Evolutionary conservation across 2,888 invertebrate species (phyloP).

Genomic region (Drosophila rubida): DNA sequence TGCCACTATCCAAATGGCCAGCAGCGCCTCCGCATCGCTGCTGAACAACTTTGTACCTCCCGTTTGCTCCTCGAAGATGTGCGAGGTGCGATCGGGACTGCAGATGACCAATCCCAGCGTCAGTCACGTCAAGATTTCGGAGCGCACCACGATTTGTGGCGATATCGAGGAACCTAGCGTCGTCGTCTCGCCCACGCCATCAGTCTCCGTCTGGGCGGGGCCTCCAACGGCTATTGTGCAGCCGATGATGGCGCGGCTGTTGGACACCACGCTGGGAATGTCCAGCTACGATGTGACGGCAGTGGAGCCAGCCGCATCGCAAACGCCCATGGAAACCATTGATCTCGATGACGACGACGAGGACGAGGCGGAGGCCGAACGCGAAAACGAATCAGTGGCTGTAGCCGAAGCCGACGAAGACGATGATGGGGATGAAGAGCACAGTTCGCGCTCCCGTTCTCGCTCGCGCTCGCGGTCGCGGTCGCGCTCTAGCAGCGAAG

Average conservation of each 20-base stretch:
- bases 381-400: not conserved
- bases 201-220: constrained; percentile 4
- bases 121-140: constrained; percentile 64
- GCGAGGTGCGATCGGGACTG: constrained; percentile 22
- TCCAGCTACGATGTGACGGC: constrained; percentile 75
- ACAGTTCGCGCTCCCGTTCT: constrained; percentile 1
- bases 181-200: not conserved
- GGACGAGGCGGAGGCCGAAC: not conserved
- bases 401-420: too few relatives aligned
- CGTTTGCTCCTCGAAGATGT: constrained; percentile 80
- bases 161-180: constrained; percentile 59
- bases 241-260: constrained; percentile 13
- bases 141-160: constrained; percentile 76
- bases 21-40: constrained; percentile 40
- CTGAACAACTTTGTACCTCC: constrained; percentile 72
- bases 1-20: constrained; percentile 24
- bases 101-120: not conserved
- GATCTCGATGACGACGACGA: constrained; percentile 1
- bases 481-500: not conserved
- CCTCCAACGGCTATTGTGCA: not conserved
- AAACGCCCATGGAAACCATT: not conserved
- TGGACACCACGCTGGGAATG: constrained; percentile 82
- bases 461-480: not conserved
- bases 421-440: constrained; percentile 1
- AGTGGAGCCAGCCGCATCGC: constrained; percentile 23